phyloP scores from a whole-genome alignment of 2,888 invertebrate genomes.

The Drosophila austrosaltans region DNA sequence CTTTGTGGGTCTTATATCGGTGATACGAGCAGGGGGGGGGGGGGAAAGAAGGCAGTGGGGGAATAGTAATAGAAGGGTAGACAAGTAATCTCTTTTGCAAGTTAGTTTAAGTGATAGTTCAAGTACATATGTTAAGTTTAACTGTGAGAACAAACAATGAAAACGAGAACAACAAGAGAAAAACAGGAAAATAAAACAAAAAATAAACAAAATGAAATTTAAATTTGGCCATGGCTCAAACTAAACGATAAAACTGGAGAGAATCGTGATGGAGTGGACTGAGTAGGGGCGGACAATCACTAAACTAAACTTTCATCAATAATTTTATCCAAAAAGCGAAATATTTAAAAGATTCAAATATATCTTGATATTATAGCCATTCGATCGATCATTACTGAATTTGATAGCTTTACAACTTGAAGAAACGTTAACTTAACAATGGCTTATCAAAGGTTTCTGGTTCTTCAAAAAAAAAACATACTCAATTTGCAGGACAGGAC shows the following conservation, averaged over 20 bases:
- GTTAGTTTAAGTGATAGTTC: slow-evolving; percentile 12
- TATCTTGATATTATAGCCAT: too few relatives aligned
- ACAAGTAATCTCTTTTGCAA: slow-evolving; percentile 2
- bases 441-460: too few relatives aligned
- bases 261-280: not conserved
- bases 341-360: too few relatives aligned
- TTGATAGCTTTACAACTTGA: too few relatives aligned
- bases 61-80: not conserved
- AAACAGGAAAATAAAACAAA: slow-evolving; percentile 2
- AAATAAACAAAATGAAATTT: slow-evolving; percentile 25
- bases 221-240: slow-evolving; percentile 26
- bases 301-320: too few relatives aligned
- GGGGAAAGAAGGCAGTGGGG: not conserved
- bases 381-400: too few relatives aligned
- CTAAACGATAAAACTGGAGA: not conserved
- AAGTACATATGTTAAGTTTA: slow-evolving; percentile 32
- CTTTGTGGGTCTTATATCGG: slow-evolving; percentile 1
- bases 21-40: not conserved
- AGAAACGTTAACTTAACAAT: too few relatives aligned
- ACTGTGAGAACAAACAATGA: slow-evolving; percentile 30
- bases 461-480: too few relatives aligned
- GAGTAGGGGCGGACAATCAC: too few relatives aligned
- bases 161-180: slow-evolving; percentile 3
- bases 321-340: too few relatives aligned
- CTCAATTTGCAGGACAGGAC: too few relatives aligned